phyloP scores from a whole-genome alignment of 2,113 vertebrate species.

The Porphyrio hochstetteri region DNA sequence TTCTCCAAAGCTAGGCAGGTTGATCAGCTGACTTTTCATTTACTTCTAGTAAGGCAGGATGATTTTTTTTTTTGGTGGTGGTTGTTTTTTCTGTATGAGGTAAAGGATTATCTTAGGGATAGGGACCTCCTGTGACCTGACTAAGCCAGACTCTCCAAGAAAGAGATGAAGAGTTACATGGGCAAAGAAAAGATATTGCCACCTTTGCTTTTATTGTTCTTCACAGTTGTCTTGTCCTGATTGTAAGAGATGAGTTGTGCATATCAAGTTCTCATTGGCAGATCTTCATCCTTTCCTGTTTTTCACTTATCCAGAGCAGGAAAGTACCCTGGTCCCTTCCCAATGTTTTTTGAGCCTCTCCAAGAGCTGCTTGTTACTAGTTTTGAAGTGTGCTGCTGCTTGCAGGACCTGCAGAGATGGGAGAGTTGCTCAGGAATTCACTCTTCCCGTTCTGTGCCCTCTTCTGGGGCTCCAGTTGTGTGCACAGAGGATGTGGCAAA shows the following conservation, averaged over 20 bases:
- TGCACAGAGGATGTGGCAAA: not conserved
- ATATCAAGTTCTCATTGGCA: not conserved
- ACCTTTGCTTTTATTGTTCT: not conserved
- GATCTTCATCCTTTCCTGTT: not conserved
- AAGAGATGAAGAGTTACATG: not conserved
- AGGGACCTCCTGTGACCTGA: not conserved
- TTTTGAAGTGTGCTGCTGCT: not conserved
- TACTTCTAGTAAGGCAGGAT: not conserved
- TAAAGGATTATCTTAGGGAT: not conserved
- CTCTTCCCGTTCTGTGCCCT: not conserved
- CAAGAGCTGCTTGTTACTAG: not conserved
- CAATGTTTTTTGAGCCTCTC: not conserved
- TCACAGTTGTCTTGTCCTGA: not conserved
- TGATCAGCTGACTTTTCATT: not conserved
- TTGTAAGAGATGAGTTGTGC: not conserved
- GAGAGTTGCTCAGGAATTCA: rapidly evolving
- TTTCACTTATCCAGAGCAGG: not conserved
- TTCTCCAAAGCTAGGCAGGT: not conserved
- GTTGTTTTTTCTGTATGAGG: not conserved
- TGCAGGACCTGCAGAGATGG: not conserved
- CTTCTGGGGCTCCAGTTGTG: not conserved
- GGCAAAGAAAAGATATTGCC: not conserved
- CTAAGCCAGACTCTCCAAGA: not conserved
- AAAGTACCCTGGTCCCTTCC: not conserved
- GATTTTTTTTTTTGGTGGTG: too few species aligned